Evolutionary conservation across 1,140 invertebrate species (phyloP).

Genomic region (Drosophila seguyi): DNA sequence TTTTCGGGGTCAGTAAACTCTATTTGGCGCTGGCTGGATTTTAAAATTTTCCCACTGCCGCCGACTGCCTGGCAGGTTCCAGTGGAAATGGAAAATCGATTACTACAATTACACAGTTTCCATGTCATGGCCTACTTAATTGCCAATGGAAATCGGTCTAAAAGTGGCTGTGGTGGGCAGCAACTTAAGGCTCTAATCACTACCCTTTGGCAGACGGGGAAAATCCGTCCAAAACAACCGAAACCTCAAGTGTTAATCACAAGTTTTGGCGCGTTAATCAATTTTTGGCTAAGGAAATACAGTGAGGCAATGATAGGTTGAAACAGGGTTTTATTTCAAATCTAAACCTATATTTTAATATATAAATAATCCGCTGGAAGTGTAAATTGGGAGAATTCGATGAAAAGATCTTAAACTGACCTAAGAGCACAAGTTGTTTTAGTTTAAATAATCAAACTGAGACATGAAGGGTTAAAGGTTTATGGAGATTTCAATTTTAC

Average conservation of each 20-base stretch:
- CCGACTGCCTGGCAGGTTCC: constrained; percentile 1
- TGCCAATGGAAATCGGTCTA: constrained; percentile 32
- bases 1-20: constrained; percentile 71
- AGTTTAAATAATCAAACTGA: no score
- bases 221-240: constrained; percentile 17
- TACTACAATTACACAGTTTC: constrained; percentile 51
- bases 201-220: constrained; percentile 9
- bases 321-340: not conserved
- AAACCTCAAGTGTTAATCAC: constrained; percentile 21
- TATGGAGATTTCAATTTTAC: no score
- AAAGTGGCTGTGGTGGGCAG: not conserved
- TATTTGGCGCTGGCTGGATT: constrained; percentile 50
- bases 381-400: no score
- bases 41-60: constrained; percentile 48
- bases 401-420: no score
- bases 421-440: no score
- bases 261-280: constrained; percentile 33
- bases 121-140: constrained; percentile 67
- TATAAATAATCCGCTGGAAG: no score
- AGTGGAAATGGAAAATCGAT: constrained; percentile 69
- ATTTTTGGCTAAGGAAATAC: constrained; percentile 21
- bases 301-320: not conserved
- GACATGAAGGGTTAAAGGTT: no score
- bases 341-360: no score
- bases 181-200: constrained; percentile 30